Base-by-base conservation (phyloP, 2,797 vertebrate genomes). In the Acipenser oxyrinchus region DNA sequence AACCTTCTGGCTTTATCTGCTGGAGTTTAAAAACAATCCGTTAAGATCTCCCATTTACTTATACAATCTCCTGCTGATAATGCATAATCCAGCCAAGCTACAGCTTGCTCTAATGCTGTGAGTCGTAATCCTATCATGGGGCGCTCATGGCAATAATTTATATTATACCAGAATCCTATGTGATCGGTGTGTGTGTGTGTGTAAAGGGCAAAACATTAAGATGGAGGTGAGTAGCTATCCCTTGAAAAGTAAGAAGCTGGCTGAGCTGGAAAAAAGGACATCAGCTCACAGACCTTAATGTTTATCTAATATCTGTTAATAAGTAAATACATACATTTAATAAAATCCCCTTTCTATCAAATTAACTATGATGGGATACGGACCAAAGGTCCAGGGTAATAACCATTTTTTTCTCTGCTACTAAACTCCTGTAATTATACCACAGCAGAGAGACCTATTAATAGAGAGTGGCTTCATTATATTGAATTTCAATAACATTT, bases 381-480 rank as follows among this genome's bases (percentile, higher is more conserved):
- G 79, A 84, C 78, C 80, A 82, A 49, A 66, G 63, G 84, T 79
- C 82, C 71, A 73, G 77, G 79, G 84, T 79, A 81, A 77, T 82
- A 87, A 87, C 81, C 85, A 86, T 87, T 85, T 83, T 81, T 83
- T 82, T 77, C 81, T 37, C 79, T n/a, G 55, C 23, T 37, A 37
- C 23, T 58, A 58, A 37, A 58, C 55, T 58, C 76, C 60, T 49
- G 63, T 78, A 78, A 84, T 77, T 73, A 72, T 49, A n/a, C 50
- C 78, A 72, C 77, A 80, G 65, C 59, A 51, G 66, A 72, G 82
- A 77, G 76, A 79, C 67, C 13, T 57, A 49, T 59, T 48, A 8
- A 55, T 49, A 66, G 64, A 51, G 69, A 69, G 71, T 72, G 76
- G 74, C 80, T 81, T 82, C 75, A 81, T 72, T 52, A 73, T 72